Conservation (phyloP, 23 tunicate species). For the Trididemnum nubilum region DNA sequence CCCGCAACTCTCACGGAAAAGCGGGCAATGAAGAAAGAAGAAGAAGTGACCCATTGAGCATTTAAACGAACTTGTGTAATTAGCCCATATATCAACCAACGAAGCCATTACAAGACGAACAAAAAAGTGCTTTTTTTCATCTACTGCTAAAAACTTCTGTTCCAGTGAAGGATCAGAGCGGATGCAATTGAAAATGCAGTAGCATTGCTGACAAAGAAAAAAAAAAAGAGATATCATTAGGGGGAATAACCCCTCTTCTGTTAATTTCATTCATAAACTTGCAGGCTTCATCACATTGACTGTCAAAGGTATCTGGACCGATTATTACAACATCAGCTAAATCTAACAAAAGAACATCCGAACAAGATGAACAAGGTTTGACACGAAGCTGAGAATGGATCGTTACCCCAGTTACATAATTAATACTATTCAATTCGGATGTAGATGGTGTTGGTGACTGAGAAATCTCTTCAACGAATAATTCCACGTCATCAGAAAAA, state of each 20-base stretch:
- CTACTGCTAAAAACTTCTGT: constrained; percentile 2
- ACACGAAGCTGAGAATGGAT: constrained; percentile 26
- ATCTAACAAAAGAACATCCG: constrained; percentile 15
- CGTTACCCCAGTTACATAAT: constrained; percentile 35
- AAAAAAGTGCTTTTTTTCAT: constrained; percentile 15
- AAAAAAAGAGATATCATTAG: constrained; percentile 28
- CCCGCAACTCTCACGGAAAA: too few relatives aligned
- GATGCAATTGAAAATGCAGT: constrained; percentile 13
- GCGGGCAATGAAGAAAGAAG: too few relatives aligned
- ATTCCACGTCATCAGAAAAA: constrained; percentile 7
- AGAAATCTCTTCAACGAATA: constrained; percentile 12
- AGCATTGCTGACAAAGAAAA: constrained; percentile 20
- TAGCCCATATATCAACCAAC: constrained; percentile 21
- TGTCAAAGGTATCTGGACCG: constrained; percentile 1
- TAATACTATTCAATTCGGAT: constrained; percentile 19
- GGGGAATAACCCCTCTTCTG: constrained; percentile 17
- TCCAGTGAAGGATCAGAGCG: constrained; percentile 10
- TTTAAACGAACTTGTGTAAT: background rate
- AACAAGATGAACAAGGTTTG: constrained; percentile 25
- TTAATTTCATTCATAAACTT: constrained; percentile 27
- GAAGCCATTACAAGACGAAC: constrained; percentile 8
- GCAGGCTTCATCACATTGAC: constrained; percentile 9
- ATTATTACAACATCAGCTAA: constrained; percentile 6
- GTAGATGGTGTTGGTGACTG: constrained; percentile 5
- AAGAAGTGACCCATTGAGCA: background rate